Evolutionary conservation across 2,113 vertebrate species (phyloP).

Genomic region (Centropristis striata): DNA sequence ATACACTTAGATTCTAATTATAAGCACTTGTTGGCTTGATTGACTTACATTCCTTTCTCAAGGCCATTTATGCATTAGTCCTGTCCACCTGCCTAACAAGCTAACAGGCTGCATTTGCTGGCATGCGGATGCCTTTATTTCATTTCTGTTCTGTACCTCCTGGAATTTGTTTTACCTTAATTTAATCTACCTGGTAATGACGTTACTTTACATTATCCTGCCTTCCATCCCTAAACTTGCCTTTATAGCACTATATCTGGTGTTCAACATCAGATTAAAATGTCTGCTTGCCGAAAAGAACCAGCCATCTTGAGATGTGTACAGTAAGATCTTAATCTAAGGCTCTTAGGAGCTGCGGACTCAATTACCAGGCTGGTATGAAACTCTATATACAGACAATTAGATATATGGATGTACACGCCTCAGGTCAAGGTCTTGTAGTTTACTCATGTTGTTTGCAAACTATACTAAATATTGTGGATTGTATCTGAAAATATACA

Average conservation of each 20-base stretch:
- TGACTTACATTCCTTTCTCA: constrained; percentile 10
- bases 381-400: constrained; percentile 2
- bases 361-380: background rate
- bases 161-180: constrained; percentile 54
- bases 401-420: background rate
- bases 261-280: constrained; percentile 21
- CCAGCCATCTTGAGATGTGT: constrained; percentile 9
- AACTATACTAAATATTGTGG: background rate
- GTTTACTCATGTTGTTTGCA: background rate
- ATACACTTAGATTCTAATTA: background rate
- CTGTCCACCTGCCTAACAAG: constrained; percentile 19
- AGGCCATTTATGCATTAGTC: constrained; percentile 11
- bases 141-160: constrained; percentile 21
- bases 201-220: constrained; percentile 23
- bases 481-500: constrained; percentile 16
- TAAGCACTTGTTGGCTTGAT: background rate
- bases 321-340: constrained; percentile 20
- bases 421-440: background rate
- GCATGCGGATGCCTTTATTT: constrained; percentile 28
- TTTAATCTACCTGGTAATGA: constrained; percentile 46
- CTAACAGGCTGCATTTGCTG: constrained; percentile 26
- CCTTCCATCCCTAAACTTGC: constrained; percentile 2
- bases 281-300: constrained; percentile 11
- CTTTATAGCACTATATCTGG: constrained; percentile 2
- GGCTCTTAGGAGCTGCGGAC: background rate